Evolutionary conservation across 2,888 invertebrate genomes (phyloP).

Genomic region (Bruchidius siliquastri): DNA sequence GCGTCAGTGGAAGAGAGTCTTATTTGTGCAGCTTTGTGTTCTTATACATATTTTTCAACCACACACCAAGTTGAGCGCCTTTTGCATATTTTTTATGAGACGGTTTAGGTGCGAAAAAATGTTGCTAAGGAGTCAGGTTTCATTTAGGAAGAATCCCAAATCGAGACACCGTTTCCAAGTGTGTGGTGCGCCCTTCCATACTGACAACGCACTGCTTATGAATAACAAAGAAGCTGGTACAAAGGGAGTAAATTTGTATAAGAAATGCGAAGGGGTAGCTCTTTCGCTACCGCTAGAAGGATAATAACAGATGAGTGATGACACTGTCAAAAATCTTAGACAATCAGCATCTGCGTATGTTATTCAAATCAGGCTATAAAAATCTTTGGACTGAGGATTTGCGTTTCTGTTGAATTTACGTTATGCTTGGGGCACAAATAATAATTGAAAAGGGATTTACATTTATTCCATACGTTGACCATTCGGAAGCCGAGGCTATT

Average conservation of each 20-base stretch:
- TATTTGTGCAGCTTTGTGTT: no score
- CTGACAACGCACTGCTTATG: conserved; percentile 21
- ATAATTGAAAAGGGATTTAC: neutral
- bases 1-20: no score
- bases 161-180: neutral
- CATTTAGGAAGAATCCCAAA: neutral
- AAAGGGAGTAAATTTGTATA: conserved; percentile 42
- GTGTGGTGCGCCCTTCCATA: neutral
- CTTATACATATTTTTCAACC: no score
- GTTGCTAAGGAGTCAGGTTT: neutral
- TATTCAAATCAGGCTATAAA: conserved; percentile 13
- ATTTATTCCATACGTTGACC: neutral
- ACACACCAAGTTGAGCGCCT: no score
- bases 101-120: neutral
- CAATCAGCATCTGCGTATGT: conserved; percentile 21
- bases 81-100: neutral
- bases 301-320: conserved; percentile 39
- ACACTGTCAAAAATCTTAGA: conserved; percentile 30
- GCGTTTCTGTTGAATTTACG: neutral
- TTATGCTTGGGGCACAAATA: neutral
- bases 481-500: neutral
- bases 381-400: neutral
- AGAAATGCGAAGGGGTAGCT: conserved; percentile 32
- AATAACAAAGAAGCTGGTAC: conserved; percentile 37
- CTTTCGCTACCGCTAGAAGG: conserved; percentile 12